Conservation (phyloP, 1,140 invertebrate genomes). For the Drosophila sulfurigaster region DNA sequence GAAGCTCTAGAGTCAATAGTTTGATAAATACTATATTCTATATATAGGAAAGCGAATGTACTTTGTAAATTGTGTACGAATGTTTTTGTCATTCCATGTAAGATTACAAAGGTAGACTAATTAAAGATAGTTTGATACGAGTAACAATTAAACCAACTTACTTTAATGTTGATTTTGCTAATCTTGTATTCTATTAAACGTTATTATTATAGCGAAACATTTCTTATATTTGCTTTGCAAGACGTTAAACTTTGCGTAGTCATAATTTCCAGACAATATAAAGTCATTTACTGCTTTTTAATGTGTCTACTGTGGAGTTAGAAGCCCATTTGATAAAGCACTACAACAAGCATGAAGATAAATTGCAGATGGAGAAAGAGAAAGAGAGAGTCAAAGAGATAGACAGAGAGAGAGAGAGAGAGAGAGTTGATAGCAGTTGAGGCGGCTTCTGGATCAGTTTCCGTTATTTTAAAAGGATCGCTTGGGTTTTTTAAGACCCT, state of each 20-base stretch:
- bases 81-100: neutral
- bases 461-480: slow-evolving; percentile 10
- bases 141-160: neutral
- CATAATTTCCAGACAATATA: no score
- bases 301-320: neutral
- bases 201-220: neutral
- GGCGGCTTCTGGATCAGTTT: neutral
- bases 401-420: neutral
- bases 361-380: neutral
- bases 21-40: slow-evolving; percentile 3
- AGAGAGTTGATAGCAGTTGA: neutral
- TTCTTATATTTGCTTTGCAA: neutral
- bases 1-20: neutral
- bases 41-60: neutral
- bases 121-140: neutral
- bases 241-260: neutral
- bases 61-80: neutral
- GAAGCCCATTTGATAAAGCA: neutral
- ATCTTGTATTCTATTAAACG: neutral
- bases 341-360: neutral
- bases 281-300: neutral
- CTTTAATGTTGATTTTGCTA: neutral
- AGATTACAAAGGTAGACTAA: neutral
- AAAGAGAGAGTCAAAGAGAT: neutral
- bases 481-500: neutral